phyloP scores from a whole-genome alignment of 1,140 invertebrate genomes.

The Drosophila trapezifrons region DNA sequence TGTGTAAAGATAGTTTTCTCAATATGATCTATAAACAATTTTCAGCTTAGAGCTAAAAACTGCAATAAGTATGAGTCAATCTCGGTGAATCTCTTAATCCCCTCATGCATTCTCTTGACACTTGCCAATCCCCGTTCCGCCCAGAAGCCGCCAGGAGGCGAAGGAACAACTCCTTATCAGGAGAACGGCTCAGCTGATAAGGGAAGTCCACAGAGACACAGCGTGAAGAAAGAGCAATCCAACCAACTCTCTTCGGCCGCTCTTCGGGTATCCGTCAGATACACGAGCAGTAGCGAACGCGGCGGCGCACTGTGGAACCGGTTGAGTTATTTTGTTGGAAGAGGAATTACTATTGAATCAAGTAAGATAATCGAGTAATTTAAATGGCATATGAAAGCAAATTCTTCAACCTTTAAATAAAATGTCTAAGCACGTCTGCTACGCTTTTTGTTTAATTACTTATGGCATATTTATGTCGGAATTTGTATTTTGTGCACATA shows the following conservation, averaged over 20 bases:
- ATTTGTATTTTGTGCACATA: too few relatives aligned
- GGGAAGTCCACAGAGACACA: neutral
- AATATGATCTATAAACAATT: too few relatives aligned
- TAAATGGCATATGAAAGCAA: too few relatives aligned
- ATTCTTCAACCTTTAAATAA: too few relatives aligned
- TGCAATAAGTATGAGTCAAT: slow-evolving; percentile 4
- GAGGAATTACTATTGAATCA: too few relatives aligned
- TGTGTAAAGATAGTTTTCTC: too few relatives aligned
- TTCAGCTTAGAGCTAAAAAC: neutral
- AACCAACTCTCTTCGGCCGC: slow-evolving; percentile 8
- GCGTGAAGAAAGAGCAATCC: slow-evolving; percentile 5
- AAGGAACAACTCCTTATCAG: slow-evolving; percentile 11
- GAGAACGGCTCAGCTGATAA: slow-evolving; percentile 36
- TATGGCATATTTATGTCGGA: too few relatives aligned
- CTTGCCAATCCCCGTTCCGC: slow-evolving; percentile 3
- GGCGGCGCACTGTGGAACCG: too few relatives aligned
- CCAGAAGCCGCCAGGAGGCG: neutral
- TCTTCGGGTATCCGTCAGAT: slow-evolving; percentile 46
- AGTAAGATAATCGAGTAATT: too few relatives aligned
- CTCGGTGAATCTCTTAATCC: slow-evolving; percentile 3
- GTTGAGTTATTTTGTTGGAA: too few relatives aligned
- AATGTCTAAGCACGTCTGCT: too few relatives aligned
- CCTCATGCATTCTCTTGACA: neutral
- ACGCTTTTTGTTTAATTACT: too few relatives aligned
- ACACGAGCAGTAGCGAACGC: slow-evolving; percentile 21